These are phyloP conservation scores for Riparia riparia DNA, from an alignment of 2,113 vertebrate genomes.

Conservation along the genomic window DNA sequence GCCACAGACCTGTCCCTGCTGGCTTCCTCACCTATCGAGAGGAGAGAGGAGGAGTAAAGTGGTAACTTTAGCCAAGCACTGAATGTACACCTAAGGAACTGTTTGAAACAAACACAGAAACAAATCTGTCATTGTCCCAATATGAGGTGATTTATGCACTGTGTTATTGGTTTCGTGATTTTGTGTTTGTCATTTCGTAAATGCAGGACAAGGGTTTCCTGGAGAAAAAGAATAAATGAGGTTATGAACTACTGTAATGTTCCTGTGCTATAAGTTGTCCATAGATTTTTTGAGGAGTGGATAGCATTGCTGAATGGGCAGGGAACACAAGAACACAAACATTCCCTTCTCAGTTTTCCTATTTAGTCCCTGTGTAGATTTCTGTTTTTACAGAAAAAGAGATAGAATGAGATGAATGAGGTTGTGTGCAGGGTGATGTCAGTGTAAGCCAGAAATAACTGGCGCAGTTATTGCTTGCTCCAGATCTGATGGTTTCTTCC, in stretches of 20 bases:
- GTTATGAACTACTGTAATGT: not conserved
- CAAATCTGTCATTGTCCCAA: not conserved
- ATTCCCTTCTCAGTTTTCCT: not conserved
- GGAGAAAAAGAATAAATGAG: not conserved
- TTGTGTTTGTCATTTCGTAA: not conserved
- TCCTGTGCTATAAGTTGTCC: not conserved
- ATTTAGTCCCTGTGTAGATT: not conserved
- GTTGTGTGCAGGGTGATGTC: not conserved
- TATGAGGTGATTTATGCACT: not conserved
- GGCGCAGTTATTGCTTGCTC: not conserved
- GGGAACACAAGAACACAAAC: not conserved
- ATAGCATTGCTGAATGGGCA: not conserved
- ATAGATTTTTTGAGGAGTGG: not conserved
- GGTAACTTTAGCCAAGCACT: not conserved
- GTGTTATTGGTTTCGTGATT: not conserved
- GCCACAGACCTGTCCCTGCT: not conserved
- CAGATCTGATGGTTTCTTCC: not conserved
- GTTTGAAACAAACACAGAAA: not conserved
- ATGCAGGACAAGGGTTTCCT: not conserved
- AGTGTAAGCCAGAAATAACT: not conserved
- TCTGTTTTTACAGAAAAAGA: not conserved
- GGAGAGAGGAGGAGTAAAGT: not conserved
- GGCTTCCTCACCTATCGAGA: not conserved
- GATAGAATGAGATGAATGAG: not conserved
- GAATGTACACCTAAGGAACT: rapidly evolving